Evolutionary conservation across 2,797 vertebrate genomes (phyloP).

Genomic region (Zonotrichia albicollis): DNA sequence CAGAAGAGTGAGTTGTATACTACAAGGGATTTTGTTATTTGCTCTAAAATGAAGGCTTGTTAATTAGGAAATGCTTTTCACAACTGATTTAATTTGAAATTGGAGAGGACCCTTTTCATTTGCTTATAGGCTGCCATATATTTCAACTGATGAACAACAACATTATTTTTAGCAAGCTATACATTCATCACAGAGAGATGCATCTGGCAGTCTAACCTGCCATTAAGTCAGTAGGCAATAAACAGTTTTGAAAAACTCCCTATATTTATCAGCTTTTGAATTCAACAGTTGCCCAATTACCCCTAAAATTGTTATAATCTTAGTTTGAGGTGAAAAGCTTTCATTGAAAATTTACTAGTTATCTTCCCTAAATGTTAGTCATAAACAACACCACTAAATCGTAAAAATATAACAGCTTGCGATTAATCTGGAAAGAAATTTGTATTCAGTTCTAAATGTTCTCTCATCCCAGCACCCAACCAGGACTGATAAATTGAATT

Average conservation of each 20-base stretch:
- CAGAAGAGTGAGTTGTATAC: neutral
- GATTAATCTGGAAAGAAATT: constrained; percentile 34
- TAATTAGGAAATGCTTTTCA: constrained; percentile 2
- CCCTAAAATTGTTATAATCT: constrained; percentile 49
- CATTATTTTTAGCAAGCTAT: constrained; percentile 3
- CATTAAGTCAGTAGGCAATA: constrained; percentile 28
- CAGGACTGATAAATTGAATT: constrained; percentile 51
- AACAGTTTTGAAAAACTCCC: neutral
- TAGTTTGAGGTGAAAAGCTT: constrained; percentile 39
- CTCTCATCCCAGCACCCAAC: neutral
- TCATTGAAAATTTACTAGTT: constrained; percentile 28
- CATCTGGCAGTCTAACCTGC: constrained; percentile 58
- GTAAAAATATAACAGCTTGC: constrained; percentile 51
- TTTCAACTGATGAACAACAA: neutral
- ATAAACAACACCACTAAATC: constrained; percentile 49
- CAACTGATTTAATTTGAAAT: neutral
- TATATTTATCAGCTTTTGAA: constrained; percentile 34
- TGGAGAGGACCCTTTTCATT: neutral
- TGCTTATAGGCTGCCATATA: neutral
- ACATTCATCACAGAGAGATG: neutral
- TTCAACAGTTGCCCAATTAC: constrained; percentile 28
- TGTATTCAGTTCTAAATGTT: constrained; percentile 28
- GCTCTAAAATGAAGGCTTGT: neutral
- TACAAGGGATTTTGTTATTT: neutral
- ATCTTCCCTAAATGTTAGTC: constrained; percentile 40